phyloP scores from a whole-genome alignment of 2,113 vertebrate genomes.

The Prochilodus magdalenae region DNA sequence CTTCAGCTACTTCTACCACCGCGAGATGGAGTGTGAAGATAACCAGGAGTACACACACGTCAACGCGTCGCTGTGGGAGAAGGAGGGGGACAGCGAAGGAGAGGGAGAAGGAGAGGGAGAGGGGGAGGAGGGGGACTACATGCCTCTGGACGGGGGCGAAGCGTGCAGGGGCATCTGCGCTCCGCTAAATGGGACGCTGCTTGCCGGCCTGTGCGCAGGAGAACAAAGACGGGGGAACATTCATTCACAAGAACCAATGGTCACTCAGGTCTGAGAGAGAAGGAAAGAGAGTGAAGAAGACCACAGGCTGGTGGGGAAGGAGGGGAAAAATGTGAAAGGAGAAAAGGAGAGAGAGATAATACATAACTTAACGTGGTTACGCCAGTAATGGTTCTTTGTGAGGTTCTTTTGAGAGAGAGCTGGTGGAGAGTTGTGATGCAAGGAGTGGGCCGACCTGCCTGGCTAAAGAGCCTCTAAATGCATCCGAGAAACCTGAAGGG shows the following conservation, averaged over 20 bases:
- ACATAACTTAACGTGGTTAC: background rate
- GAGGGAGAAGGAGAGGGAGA: constrained; percentile 61
- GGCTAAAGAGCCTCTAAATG: background rate
- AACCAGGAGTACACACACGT: constrained; percentile 79
- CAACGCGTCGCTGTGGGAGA: constrained; percentile 77
- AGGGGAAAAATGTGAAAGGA: background rate
- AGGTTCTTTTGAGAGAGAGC: background rate
- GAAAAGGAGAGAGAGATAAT: too few species aligned
- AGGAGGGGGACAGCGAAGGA: constrained; percentile 58
- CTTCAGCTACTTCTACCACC: constrained; percentile 94
- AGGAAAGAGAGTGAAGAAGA: background rate
- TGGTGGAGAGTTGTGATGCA: background rate
- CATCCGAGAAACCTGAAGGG: background rate
- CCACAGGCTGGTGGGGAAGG: background rate
- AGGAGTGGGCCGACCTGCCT: background rate
- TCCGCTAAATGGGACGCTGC: constrained; percentile 70
- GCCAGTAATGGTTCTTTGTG: background rate
- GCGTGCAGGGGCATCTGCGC: constrained; percentile 53
- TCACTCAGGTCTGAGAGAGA: constrained; percentile 68
- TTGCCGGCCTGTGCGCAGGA: constrained; percentile 62
- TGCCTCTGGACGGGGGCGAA: constrained; percentile 59
- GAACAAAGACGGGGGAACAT: constrained; percentile 61
- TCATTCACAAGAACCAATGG: constrained; percentile 73
- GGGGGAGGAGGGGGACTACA: constrained; percentile 51
- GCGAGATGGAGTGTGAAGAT: constrained; percentile 84